Base-by-base conservation (phyloP, 2,888 invertebrate species). In the Morpho deidamia region DNA sequence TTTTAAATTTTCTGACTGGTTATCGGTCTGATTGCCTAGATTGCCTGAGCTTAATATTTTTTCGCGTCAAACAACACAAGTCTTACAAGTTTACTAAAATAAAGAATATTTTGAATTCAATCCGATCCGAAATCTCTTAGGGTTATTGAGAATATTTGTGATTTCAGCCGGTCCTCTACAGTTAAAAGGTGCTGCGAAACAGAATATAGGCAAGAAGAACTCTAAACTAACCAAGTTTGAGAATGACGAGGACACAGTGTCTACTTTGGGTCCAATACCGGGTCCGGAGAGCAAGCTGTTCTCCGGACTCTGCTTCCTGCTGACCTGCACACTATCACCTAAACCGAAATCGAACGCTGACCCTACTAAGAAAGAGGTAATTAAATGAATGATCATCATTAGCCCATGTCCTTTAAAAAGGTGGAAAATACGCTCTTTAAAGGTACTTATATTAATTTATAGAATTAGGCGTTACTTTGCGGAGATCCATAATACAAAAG, bases 211-310 rank as follows among this genome's bases (percentile, higher is more conserved):
- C 63, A 90, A 89, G 73, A 91, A 90, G 65, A 85, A 87, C 65
- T 89, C 88, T 0, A 89, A 90, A 56, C 68, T 88, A 14, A 80
- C 78, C 1, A 90, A 90, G 66, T 83, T 86, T 23, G 89, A 90
- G 49, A 87, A 87, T 56, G 88, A 89, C 51, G 82, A 74, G 7
- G 87, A 88, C 47, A 88, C 89, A 0, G 76, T 91, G 0, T 78
- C 82, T 0, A 71, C 74, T 0, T 71, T 92, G 1, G 93, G 93
- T 0, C 92, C 92, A 0, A 90, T 93, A 11, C 92, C 92, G 59
- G 42, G 66, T 51, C 55, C 66, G 0, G 88, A 89, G 11, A 81
- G 85, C 58, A 82, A 71, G 55, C 76, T 78, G 47, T 93, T 93
- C 65, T 81, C 83, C 0, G 92, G 91, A 0, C 76, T 91, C 50